Conservation (phyloP, 2,888 invertebrate species). For the Macrophya alboannulata region DNA sequence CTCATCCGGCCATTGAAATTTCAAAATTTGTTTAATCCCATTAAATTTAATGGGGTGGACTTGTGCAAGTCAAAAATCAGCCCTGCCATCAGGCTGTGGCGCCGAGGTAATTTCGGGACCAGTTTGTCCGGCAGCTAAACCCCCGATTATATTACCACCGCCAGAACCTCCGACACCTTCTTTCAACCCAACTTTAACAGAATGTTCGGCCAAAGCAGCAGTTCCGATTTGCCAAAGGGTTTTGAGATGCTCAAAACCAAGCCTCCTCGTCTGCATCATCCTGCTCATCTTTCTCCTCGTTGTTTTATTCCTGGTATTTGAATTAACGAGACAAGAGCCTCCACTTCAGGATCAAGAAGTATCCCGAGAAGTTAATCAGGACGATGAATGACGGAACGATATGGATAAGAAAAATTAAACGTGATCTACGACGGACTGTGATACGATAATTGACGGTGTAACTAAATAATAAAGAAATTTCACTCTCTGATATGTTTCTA, state of each 20-base stretch:
- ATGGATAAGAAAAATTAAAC: neutral
- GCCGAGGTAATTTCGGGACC: neutral
- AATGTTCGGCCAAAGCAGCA: slow-evolving; percentile 4
- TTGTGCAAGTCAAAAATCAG: slow-evolving; percentile 6
- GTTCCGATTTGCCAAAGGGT: slow-evolving; percentile 11
- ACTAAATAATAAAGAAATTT: neutral
- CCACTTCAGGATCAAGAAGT: neutral
- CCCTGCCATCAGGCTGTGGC: neutral
- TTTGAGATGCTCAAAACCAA: neutral
- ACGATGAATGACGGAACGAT: neutral
- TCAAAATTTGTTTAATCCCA: neutral
- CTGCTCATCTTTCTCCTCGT: slow-evolving; percentile 6
- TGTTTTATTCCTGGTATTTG: slow-evolving; percentile 3
- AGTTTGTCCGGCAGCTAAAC: neutral
- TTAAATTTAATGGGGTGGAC: slow-evolving; percentile 30
- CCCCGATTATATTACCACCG: neutral
- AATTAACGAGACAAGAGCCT: neutral
- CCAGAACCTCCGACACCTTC: neutral
- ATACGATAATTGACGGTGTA: neutral
- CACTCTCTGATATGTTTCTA: too few species aligned
- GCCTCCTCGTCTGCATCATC: slow-evolving; percentile 16
- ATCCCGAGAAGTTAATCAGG: neutral
- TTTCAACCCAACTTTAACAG: neutral
- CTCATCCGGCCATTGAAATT: neutral
- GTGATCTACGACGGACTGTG: neutral